These are phyloP conservation scores for Temnothorax unifasciatus DNA, from an alignment of 2,888 invertebrate species.

Conservation along the genomic window DNA sequence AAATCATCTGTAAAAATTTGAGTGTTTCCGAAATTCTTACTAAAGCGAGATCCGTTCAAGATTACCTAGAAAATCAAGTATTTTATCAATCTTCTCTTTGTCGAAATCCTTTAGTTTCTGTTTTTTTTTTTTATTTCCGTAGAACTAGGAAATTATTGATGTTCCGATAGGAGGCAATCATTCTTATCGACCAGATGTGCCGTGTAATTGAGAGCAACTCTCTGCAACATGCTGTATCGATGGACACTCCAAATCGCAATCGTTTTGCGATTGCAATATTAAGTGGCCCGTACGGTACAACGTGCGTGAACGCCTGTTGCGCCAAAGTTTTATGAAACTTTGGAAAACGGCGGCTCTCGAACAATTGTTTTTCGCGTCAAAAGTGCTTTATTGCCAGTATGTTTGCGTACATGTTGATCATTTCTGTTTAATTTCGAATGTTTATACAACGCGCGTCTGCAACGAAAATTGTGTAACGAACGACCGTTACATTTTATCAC, in stretches of 20 bases:
- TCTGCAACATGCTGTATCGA: not conserved
- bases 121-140: not conserved
- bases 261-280: slow-evolving; percentile 15
- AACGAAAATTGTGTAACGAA: not conserved
- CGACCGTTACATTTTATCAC: not conserved
- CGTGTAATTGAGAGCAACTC: not conserved
- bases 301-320: not conserved
- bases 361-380: slow-evolving; percentile 18
- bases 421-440: slow-evolving; percentile 3
- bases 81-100: not conserved
- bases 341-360: not conserved
- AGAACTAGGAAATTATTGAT: not conserved
- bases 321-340: slow-evolving; percentile 10
- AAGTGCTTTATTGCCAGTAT: not conserved
- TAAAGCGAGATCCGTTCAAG: not conserved
- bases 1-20: not conserved
- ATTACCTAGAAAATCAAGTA: not conserved
- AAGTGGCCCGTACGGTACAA: not conserved
- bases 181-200: not conserved
- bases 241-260: not conserved
- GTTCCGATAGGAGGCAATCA: not conserved
- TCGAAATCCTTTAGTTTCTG: not conserved
- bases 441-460: not conserved
- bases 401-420: not conserved
- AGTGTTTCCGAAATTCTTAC: not conserved